Evolutionary conservation across 2,888 invertebrate species (phyloP), one percentile per base, ranked within the genome.

Genomic region (Rhimphoctona megacephalus): DNA sequence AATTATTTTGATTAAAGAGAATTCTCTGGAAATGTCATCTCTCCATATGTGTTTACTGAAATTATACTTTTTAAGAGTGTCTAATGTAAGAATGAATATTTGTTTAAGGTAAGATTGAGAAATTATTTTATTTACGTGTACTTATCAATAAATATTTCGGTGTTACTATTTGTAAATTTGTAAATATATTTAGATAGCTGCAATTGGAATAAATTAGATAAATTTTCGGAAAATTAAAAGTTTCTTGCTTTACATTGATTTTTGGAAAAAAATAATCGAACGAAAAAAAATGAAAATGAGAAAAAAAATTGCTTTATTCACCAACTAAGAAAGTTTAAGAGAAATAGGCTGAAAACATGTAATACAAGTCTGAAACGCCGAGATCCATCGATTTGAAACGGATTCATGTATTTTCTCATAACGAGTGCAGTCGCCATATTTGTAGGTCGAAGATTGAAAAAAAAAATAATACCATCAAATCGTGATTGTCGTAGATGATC

Each of bases 401-500:
- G 49, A 33, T 61, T 17, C 64, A 43, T 52, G 43, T 64, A 52
- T 76, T 69, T 77, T 17, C 72, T 70, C 39, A 36, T 77, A 77
- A 77, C 43, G 43, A 70, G n/a, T 67, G n/a, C 67, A 9, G 72
- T 73, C 19, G 11, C 33, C 54, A 49, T 78, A 49, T 67, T 54
- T 33, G 52, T 43, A 25, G 67, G 33, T 39, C 8, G 30, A n/a
- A 39, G 54, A 57, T 76, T 72, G 81, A 72, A 76, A 73, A 72
- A 76, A 73, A 81, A 85, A 81, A 77, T 72, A 57, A 73, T 52
- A 66, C 72, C 73, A 73, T 85, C 69, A 85, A 85, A 81, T 66
- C 54, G 70, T n/a, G 77, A 17, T 54, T 39, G 52, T 57, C 72
- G 49, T 49, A 43, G 33, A 46, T 22, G 57, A 69, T 57, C 43